These are phyloP conservation scores for Phalacrocorax carbo DNA, from an alignment of 2,113 vertebrate species.

Conservation along the genomic window DNA sequence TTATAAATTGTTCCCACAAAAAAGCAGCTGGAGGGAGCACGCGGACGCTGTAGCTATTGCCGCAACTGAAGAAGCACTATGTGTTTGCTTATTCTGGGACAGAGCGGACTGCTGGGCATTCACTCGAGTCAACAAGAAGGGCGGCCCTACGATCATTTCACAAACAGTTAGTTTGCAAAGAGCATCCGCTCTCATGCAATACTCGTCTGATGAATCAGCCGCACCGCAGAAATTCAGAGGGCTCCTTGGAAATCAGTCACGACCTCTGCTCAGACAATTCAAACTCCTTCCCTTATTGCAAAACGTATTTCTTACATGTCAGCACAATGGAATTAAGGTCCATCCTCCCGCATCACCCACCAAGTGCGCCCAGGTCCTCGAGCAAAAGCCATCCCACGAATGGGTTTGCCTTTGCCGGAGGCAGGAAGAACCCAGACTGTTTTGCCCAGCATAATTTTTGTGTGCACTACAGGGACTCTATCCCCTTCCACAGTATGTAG, in stretches of 20 bases:
- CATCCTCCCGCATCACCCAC: too few relatives aligned
- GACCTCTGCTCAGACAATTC: slow-evolving; percentile 26
- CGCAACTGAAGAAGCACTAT: not conserved
- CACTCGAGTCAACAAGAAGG: not conserved
- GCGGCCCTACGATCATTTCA: not conserved
- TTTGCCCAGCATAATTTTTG: too few relatives aligned
- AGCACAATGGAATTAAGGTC: slow-evolving; percentile 49
- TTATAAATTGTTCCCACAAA: not conserved
- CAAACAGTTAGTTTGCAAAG: not conserved
- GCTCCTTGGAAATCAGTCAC: slow-evolving; percentile 29
- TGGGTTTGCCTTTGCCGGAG: too few relatives aligned
- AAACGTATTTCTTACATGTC: slow-evolving; percentile 26
- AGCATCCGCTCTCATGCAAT: not conserved
- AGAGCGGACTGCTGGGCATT: not conserved
- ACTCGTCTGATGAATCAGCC: not conserved
- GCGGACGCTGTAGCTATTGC: not conserved
- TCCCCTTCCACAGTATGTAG: too few relatives aligned
- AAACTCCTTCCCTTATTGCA: not conserved
- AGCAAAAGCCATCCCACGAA: too few relatives aligned
- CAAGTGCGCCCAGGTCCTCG: too few relatives aligned
- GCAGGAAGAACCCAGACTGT: too few relatives aligned
- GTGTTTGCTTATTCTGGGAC: not conserved
- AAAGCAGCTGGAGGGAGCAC: not conserved
- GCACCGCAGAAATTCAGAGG: slow-evolving; percentile 9
- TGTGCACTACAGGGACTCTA: too few relatives aligned